These are phyloP conservation scores for Copidosoma floridanum DNA, from an alignment of 1,140 invertebrate genomes.

Conservation along the genomic window DNA sequence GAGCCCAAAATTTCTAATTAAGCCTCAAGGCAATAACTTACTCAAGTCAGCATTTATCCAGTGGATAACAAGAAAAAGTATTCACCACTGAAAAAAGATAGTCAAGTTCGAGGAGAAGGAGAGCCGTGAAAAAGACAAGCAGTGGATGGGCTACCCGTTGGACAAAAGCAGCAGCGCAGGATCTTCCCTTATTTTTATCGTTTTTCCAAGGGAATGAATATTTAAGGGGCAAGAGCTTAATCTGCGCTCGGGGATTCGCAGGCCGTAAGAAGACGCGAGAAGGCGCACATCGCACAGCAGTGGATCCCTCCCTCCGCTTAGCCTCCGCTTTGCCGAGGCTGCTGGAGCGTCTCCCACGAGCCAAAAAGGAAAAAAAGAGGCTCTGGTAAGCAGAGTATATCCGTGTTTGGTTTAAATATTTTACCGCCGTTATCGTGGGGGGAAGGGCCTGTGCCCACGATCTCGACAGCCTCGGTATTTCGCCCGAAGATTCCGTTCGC, in stretches of 20 bases:
- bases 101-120: not conserved
- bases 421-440: conserved; percentile 39
- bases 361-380: too few relatives aligned
- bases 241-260: conserved; percentile 49
- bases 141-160: not conserved
- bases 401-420: conserved; percentile 36
- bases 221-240: conserved; percentile 50
- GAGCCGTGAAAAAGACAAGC: not conserved
- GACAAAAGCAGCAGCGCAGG: conserved; percentile 22
- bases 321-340: conserved; percentile 25
- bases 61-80: too few relatives aligned
- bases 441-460: too few relatives aligned
- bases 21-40: too few relatives aligned
- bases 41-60: too few relatives aligned
- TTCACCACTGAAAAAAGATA: too few relatives aligned
- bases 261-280: conserved; percentile 38
- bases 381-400: not conserved
- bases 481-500: too few relatives aligned
- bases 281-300: conserved; percentile 29
- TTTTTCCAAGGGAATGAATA: conserved; percentile 52
- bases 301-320: not conserved
- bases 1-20: too few relatives aligned
- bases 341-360: not conserved
- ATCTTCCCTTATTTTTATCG: conserved; percentile 50
- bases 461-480: too few relatives aligned